Conservation (phyloP, 2,113 vertebrate species). For the Steatornis caripensis region DNA sequence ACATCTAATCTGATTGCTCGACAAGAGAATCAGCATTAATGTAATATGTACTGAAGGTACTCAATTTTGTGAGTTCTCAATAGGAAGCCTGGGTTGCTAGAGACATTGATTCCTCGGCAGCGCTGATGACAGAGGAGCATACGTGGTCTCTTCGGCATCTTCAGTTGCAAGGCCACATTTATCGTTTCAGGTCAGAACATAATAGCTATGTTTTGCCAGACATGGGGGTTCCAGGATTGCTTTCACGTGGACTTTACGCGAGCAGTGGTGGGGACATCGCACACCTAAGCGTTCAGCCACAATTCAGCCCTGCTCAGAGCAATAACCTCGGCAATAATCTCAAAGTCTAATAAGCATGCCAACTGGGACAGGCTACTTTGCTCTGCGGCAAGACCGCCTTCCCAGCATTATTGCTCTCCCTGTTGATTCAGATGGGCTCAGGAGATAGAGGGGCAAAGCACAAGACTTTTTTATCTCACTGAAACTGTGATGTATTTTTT, state of each 20-base stretch:
- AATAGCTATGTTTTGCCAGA: background rate
- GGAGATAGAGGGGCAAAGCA: background rate
- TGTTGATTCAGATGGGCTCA: background rate
- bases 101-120: background rate
- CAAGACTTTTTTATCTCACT: background rate
- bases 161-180: background rate
- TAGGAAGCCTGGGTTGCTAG: background rate
- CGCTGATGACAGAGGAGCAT: background rate
- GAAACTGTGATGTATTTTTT: background rate
- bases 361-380: background rate
- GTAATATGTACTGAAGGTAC: background rate
- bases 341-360: background rate
- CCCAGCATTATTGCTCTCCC: background rate
- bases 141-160: background rate
- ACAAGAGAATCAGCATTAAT: background rate
- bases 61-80: background rate
- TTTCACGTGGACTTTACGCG: rapidly evolving
- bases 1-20: background rate
- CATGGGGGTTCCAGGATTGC: background rate
- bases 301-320: background rate
- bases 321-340: background rate
- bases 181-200: background rate
- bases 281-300: background rate
- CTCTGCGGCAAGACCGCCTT: background rate
- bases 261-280: too few species aligned